Evolutionary conservation across 2,888 invertebrate species (phyloP), one percentile per base, ranked within the genome.

Genomic region (Halocaridina rubra): DNA sequence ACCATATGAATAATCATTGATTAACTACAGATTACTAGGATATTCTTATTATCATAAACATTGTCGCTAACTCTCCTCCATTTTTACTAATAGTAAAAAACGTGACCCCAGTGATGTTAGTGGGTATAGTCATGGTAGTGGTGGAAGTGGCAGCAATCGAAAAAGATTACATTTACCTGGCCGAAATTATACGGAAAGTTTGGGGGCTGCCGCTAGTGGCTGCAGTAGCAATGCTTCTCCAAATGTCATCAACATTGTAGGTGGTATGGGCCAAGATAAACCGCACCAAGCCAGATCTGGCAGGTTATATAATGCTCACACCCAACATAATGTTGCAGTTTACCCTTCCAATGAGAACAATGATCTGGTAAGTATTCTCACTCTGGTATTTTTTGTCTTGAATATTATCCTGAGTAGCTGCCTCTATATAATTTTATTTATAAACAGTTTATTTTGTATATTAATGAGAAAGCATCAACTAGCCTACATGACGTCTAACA

Each of bases 331-430:
- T 3, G 82, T 72, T 7, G 61, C 59, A 10, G 82, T 61, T 2
- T 78, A 78, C 30, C 78, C 78, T 8, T 82, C 77, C 61, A 82
- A 71, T 10, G 82, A 82, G 59, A 78, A 82, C 24, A 78, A 78
- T 33, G 82, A 82, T 82, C 77, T 59, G 13, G 82, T 78, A 29
- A 78, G 78, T 78, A 22, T 2, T n/a, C n/a, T n/a, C n/a, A n/a
- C n/a, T n/a, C n/a, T n/a, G n/a, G n/a, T n/a, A n/a, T n/a, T n/a
- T n/a, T n/a, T n/a, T n/a, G n/a, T n/a, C n/a, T n/a, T n/a, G n/a
- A n/a, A n/a, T n/a, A n/a, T n/a, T n/a, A n/a, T n/a, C n/a, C n/a
- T n/a, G n/a, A n/a, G n/a, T n/a, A n/a, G n/a, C n/a, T n/a, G n/a
- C n/a, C n/a, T n/a, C n/a, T n/a, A n/a, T n/a, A n/a, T n/a, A n/a